phyloP scores from a whole-genome alignment of 2,113 vertebrate genomes.

The Dinomys branickii region DNA sequence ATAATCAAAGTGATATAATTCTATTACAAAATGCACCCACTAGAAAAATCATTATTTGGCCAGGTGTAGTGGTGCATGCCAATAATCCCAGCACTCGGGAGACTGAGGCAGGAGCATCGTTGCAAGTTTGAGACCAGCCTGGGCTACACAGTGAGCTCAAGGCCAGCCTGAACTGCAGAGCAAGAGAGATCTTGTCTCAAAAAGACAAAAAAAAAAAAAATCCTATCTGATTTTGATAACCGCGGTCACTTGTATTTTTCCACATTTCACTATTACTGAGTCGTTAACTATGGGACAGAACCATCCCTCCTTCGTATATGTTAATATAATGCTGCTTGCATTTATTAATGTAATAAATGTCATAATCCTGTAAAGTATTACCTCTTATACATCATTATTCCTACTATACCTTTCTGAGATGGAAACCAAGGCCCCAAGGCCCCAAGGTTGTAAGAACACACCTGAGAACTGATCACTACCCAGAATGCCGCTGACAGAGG shows the following conservation, averaged over 20 bases:
- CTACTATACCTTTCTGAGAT: background rate
- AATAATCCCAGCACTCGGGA: no score
- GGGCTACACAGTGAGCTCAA: no score
- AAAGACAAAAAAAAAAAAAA: background rate
- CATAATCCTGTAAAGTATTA: background rate
- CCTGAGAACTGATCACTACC: background rate
- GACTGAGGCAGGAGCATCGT: no score
- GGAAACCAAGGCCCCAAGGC: background rate
- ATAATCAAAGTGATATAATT: background rate
- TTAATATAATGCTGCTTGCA: no score
- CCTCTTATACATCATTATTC: background rate
- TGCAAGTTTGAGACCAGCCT: no score
- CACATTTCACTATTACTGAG: background rate
- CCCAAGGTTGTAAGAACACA: background rate
- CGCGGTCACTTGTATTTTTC: background rate
- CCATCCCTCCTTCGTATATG: background rate
- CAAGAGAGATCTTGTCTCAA: no score
- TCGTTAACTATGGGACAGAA: background rate
- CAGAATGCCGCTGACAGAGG: background rate
- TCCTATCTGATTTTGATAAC: background rate
- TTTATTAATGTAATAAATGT: background rate
- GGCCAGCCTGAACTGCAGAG: no score
- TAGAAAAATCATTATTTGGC: background rate
- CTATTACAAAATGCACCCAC: background rate
- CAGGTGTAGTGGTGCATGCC: no score